A percentile compares a stretch with the other conserved stretches of the same genome.
Conservation (phyloP, 2,888 invertebrate species). For the Cantharis nigra region DNA sequence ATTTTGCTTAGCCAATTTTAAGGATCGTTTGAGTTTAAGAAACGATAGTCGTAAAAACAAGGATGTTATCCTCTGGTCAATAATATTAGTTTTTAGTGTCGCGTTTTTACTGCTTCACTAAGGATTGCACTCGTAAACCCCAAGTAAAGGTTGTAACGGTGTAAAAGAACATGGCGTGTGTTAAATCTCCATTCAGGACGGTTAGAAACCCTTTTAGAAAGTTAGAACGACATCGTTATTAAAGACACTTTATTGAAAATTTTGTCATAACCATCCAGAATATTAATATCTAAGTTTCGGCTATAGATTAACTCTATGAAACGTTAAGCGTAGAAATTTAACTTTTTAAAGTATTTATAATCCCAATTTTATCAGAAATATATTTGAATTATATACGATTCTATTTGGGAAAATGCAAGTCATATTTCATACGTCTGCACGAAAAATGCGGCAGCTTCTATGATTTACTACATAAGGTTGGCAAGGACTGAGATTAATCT, state of each 20-base stretch:
- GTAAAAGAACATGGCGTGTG: constrained; percentile 9
- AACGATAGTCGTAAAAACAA: constrained; percentile 12
- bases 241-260: constrained; percentile 12
- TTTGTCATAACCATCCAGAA: constrained; percentile 2
- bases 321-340: neutral
- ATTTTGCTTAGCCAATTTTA: constrained; percentile 17
- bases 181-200: constrained; percentile 16
- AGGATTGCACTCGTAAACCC: constrained; percentile 15
- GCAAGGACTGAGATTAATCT: constrained; percentile 44
- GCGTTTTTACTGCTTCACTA: constrained; percentile 11
- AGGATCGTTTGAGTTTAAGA: constrained; percentile 10
- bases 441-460: constrained; percentile 43
- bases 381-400: constrained; percentile 42
- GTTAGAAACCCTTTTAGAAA: constrained; percentile 9
- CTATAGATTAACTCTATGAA: neutral
- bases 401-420: constrained; percentile 45
- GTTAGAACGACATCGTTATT: constrained; percentile 15
- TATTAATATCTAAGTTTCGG: neutral
- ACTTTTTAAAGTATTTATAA: constrained; percentile 4
- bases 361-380: constrained; percentile 3
- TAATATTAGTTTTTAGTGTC: constrained; percentile 11
- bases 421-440: constrained; percentile 43
- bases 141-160: constrained; percentile 4
- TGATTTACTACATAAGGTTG: constrained; percentile 45
- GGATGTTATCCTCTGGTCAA: constrained; percentile 16